These are phyloP conservation scores for Nymphalis polychloros DNA, from an alignment of 2,888 invertebrate genomes.

Conservation along the genomic window DNA sequence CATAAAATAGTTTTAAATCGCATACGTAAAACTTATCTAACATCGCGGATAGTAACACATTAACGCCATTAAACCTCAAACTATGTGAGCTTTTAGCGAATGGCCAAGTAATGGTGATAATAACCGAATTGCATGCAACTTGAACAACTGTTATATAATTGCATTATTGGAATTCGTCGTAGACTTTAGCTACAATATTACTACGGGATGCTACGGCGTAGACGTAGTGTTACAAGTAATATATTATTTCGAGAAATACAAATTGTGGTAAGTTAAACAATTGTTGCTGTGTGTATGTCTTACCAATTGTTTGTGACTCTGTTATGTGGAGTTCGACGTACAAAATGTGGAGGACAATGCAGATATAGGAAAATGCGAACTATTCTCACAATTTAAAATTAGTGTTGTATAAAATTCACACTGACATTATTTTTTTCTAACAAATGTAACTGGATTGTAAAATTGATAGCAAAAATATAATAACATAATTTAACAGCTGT, in stretches of 20 bases:
- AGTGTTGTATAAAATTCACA: no score
- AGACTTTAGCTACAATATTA: constrained; percentile 34
- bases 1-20: constrained; percentile 18
- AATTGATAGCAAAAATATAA: no score
- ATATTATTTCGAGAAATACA: constrained; percentile 28
- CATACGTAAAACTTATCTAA: constrained; percentile 16
- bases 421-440: no score
- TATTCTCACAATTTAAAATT: no score
- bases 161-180: constrained; percentile 39
- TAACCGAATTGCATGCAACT: constrained; percentile 40
- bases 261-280: constrained; percentile 15
- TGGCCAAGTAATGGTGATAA: constrained; percentile 40
- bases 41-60: constrained; percentile 29
- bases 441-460: no score
- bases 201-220: constrained; percentile 23
- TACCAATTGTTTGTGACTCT: constrained; percentile 1
- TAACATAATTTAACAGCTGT: no score
- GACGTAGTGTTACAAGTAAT: constrained; percentile 27
- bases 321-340: background rate
- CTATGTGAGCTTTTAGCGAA: constrained; percentile 38
- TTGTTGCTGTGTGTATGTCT: constrained; percentile 2
- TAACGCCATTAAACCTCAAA: constrained; percentile 36
- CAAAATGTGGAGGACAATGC: background rate
- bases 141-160: constrained; percentile 38
- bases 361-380: background rate